Percentiles rank a stretch among this genome's conserved stretches.
Conservation (phyloP, 2,888 invertebrate genomes). For the Odontomyia ornata region DNA sequence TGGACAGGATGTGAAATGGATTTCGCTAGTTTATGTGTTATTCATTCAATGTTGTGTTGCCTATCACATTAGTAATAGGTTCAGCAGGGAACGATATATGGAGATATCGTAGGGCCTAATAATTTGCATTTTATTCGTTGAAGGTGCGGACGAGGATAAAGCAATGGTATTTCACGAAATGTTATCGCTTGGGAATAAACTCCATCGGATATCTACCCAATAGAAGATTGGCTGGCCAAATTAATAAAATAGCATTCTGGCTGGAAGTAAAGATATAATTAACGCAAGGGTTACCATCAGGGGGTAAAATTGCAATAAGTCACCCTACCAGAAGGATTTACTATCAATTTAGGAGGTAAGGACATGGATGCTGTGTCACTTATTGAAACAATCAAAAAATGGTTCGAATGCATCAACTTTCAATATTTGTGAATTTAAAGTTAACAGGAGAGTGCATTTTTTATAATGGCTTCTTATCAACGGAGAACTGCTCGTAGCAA, state of each 20-base stretch:
- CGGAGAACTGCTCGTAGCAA: no score
- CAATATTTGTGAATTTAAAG: no score
- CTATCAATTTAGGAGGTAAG: no score
- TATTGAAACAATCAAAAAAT: no score
- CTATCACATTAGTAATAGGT: background rate
- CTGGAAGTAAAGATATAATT: background rate
- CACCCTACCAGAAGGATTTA: no score
- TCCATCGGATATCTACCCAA: background rate
- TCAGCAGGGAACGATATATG: background rate
- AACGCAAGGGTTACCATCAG: background rate
- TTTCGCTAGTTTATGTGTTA: constrained; percentile 5
- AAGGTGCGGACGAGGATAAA: background rate
- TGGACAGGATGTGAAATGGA: constrained; percentile 22
- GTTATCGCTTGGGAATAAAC: background rate
- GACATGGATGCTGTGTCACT: no score
- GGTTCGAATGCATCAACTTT: no score
- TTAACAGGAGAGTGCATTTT: no score
- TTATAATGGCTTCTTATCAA: no score
- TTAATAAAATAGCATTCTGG: background rate
- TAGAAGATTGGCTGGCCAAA: background rate
- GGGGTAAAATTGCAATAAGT: no score
- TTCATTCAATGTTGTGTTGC: background rate
- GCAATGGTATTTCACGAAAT: background rate
- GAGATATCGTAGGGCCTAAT: background rate
- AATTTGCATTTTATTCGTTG: constrained; percentile 10